Base-by-base conservation (phyloP, 64 coral and sea anemone species). In the Stichodactyla mertensii region DNA sequence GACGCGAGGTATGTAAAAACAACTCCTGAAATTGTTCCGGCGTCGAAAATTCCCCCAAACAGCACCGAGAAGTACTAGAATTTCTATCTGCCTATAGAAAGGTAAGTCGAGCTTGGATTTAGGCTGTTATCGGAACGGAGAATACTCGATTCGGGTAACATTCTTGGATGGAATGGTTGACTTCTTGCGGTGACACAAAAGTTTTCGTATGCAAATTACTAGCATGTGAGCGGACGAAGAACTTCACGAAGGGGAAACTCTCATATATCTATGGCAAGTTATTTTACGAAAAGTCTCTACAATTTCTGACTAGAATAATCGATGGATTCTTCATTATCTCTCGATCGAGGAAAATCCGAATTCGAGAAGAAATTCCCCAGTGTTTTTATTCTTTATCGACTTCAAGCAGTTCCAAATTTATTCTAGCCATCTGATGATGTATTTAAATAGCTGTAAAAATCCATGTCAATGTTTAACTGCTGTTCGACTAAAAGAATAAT, bases 381-480 rank as follows among this genome's bases (percentile, higher is more conserved):
- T 95, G 93, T 97, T 97, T 92, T 90, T 89, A 87, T 90, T 97
- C 94, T 97, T 97, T 97, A 78, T 54, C 91, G 91, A 97, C 69
- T 97, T 97, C 94, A 89, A 97, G 85, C 94, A 97, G 94, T 97
- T 97, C 88, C 90, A 97, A 97, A 97, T 97, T 97, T 97, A 97
- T 97, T 84, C 94, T 90, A 83, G 82, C 82, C 81, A 55, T 93
- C 80, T 97, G 92, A 87, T 97, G 94, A 97, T 97, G 88, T 97
- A 97, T 97, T 97, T 97, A 97, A 97, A 97, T 97, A 97, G 94
- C 94, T 97, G 94, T 93, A 90, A 97, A 85, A 97, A 97, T 92
- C 94, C 90, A 92, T 95, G 94, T 97, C 89, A 93, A 97, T 97
- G 94, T 97, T 90, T 82, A 89, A 90, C 80, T 89, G 91, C 88